Evolutionary conservation across 2,888 invertebrate species (phyloP).

Genomic region (Oligia strigilis): DNA sequence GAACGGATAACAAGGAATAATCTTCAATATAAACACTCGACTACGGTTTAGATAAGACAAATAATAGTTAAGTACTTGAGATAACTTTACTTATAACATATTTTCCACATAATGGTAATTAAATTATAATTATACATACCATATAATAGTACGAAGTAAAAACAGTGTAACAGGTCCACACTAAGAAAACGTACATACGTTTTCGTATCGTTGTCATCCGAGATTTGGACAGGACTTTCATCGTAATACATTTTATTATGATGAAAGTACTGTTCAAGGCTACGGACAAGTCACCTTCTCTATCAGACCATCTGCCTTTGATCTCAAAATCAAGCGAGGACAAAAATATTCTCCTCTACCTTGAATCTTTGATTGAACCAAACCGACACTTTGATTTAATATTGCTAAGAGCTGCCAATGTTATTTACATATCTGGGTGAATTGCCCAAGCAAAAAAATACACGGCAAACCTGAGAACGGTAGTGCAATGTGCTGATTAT

Average conservation of each 20-base stretch:
- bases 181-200: neutral
- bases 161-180: neutral
- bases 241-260: neutral
- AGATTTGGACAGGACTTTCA: neutral
- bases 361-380: slow-evolving; percentile 8
- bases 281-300: neutral
- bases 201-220: neutral
- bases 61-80: neutral
- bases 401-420: neutral
- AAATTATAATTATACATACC: neutral
- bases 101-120: neutral
- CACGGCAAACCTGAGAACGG: no score
- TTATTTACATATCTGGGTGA: slow-evolving; percentile 42
- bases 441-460: no score
- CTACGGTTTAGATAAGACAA: slow-evolving; percentile 25
- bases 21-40: slow-evolving; percentile 12
- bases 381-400: neutral
- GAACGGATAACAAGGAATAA: slow-evolving; percentile 27
- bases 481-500: no score
- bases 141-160: neutral
- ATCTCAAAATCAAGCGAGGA: neutral
- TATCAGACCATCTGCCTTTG: slow-evolving; percentile 10
- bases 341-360: neutral
- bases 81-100: slow-evolving; percentile 9
- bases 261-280: neutral